Evolutionary conservation across 2,888 invertebrate species (phyloP).

Genomic region (Ophion ellenae): DNA sequence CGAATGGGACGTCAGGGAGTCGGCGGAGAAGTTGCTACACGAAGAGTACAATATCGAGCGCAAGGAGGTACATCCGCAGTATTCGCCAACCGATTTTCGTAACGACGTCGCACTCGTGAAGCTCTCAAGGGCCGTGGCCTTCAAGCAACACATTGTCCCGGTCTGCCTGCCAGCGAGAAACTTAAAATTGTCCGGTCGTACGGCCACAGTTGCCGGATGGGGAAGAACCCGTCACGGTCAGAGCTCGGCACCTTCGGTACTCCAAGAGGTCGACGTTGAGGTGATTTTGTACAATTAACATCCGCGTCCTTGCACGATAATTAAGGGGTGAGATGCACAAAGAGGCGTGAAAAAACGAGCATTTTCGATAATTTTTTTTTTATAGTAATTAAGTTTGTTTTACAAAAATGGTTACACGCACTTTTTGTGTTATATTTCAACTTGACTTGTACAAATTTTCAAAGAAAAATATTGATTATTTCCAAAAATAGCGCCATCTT

Average conservation of each 20-base stretch:
- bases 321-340: background rate
- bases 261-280: slow-evolving; percentile 93
- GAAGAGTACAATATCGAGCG: slow-evolving; percentile 95
- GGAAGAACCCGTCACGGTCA: slow-evolving; percentile 95
- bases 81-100: slow-evolving; percentile 95
- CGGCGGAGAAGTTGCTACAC: slow-evolving; percentile 92
- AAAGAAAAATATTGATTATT: too few relatives aligned
- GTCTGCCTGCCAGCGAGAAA: slow-evolving; percentile 93
- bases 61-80: slow-evolving; percentile 95
- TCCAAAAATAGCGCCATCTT: too few relatives aligned
- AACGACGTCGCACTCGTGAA: slow-evolving; percentile 95
- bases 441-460: too few relatives aligned
- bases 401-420: too few relatives aligned
- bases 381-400: too few relatives aligned
- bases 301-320: background rate
- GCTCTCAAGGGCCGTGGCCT: slow-evolving; percentile 91
- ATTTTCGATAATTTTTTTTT: too few relatives aligned
- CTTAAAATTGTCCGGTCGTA: slow-evolving; percentile 92
- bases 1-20: slow-evolving; percentile 96
- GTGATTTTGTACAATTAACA: slow-evolving; percentile 76
- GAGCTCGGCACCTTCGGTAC: slow-evolving; percentile 93
- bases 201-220: slow-evolving; percentile 97
- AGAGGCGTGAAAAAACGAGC: too few relatives aligned
- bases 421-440: too few relatives aligned
- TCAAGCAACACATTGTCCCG: slow-evolving; percentile 96